A percentile compares a stretch with the other conserved stretches of the same genome.
Conservation (phyloP, 2,113 vertebrate genomes). For the Apus apus region DNA sequence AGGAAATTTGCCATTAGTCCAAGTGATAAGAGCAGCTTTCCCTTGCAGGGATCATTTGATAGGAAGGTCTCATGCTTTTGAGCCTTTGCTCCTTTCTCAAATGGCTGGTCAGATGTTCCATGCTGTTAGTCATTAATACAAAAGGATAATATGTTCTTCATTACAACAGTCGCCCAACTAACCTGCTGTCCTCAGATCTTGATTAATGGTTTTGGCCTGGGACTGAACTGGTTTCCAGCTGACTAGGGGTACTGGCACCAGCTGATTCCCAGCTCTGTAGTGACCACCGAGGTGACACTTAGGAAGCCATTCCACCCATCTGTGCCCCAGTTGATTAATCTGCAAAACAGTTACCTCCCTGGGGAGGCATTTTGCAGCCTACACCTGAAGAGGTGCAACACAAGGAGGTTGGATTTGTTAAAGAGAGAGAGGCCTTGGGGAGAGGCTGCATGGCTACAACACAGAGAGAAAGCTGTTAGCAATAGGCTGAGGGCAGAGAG, state of each 20-base stretch:
- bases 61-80: background rate
- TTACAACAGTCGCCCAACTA: background rate
- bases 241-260: background rate
- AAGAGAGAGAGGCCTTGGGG: background rate
- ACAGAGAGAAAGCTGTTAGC: background rate
- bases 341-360: background rate
- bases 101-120: background rate
- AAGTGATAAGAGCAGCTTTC: background rate
- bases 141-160: background rate
- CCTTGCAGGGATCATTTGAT: background rate
- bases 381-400: background rate
- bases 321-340: background rate
- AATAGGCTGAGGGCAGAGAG: background rate
- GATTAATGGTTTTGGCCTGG: background rate
- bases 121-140: background rate
- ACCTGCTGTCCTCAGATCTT: background rate
- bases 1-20: background rate
- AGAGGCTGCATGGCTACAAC: background rate
- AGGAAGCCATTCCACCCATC: background rate
- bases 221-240: accelerated
- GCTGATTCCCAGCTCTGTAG: background rate
- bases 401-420: background rate
- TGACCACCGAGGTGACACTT: background rate
- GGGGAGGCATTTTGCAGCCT: background rate
- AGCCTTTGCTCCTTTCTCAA: background rate